Base-by-base conservation (phyloP, 2,113 vertebrate genomes). In the Promerops cafer region DNA sequence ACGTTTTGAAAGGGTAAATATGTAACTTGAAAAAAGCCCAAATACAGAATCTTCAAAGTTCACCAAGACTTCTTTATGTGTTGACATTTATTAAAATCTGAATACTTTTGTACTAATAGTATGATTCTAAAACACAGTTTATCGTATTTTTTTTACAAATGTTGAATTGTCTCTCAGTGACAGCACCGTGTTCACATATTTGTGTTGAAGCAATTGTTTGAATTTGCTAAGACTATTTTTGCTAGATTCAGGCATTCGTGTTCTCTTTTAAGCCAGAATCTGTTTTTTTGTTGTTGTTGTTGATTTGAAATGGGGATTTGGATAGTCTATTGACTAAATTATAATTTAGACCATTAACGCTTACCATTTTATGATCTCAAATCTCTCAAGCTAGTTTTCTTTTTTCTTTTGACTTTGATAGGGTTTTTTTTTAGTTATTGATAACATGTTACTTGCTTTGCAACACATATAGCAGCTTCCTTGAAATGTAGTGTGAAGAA, bases 21-120 rank as follows among this genome's bases (percentile, higher is more conserved):
- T 90, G 57, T 80, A 90, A 91, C 39, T 91, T 90, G 87, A 83
- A 90, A 91, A 93, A 93, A 90, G 54, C 42, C 79, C 83, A 94
- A 76, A 70, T 37, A 59, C 50, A 88, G 63, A 80, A 61, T 72
- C 63, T 93, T 63, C 28, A 74, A 70, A 92, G 24, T 75, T 11
- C 27, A 71, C 39, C 3, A 54, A 56, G 45, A 19, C 14, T 91
- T 82, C 7, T 85, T 77, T n/a, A 66, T 42, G 20, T 72, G 37
- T 82, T 64, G 57, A 31, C 60, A 71, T 82, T 91, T 49, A 68
- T 76, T 80, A 91, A 85, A 94, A 90, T 52, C 18, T 77, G 44
- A 49, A 50, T 69, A 40, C 22, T 83, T 86, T 74, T 64, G n/a
- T 49, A 70, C 59, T 64, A 84, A 80, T 19, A 35, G 1, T 26